A percentile compares a stretch with the other conserved stretches of the same genome.
These are phyloP conservation scores for Drosophila littoralis DNA, from an alignment of 1,140 invertebrate species.

Conservation along the genomic window DNA sequence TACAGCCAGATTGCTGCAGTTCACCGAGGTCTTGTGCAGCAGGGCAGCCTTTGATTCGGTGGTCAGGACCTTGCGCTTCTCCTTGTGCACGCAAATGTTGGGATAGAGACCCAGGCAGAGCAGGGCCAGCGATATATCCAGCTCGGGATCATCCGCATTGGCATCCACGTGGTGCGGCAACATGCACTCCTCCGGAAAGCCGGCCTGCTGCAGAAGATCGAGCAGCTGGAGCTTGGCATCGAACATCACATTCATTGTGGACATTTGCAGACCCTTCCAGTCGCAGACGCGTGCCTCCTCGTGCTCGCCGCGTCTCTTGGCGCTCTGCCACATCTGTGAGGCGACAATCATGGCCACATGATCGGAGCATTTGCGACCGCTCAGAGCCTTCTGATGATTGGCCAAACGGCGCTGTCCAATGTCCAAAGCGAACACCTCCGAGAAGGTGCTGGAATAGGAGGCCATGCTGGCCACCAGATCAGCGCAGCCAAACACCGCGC, in stretches of 20 bases:
- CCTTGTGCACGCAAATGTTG: slow-evolving; percentile 98
- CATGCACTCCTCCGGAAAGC: slow-evolving; percentile 96
- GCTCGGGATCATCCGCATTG: slow-evolving; percentile 89
- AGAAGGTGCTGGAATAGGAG: slow-evolving; percentile 96
- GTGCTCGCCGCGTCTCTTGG: slow-evolving; percentile 90
- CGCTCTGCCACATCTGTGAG: slow-evolving; percentile 93
- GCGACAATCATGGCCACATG: slow-evolving; percentile 97
- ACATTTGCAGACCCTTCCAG: slow-evolving; percentile 93
- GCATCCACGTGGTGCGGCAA: slow-evolving; percentile 90
- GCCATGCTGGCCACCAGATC: slow-evolving; percentile 97
- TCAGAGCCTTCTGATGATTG: slow-evolving; percentile 91
- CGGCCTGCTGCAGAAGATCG: slow-evolving; percentile 91
- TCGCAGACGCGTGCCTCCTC: slow-evolving; percentile 95
- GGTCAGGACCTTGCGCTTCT: slow-evolving; percentile 97
- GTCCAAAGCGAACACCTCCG: slow-evolving; percentile 93
- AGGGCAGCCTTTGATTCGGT: slow-evolving; percentile 97
- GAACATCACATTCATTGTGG: slow-evolving; percentile 94
- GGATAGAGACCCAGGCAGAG: slow-evolving; percentile 97
- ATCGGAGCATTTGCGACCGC: slow-evolving; percentile 95
- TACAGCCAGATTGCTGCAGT: slow-evolving; percentile 94
- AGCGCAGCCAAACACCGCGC: slow-evolving; percentile 93
- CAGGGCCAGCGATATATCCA: slow-evolving; percentile 94
- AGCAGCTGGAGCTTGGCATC: slow-evolving; percentile 97
- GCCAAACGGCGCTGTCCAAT: slow-evolving; percentile 89
- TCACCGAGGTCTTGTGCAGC: slow-evolving; percentile 98